These are phyloP conservation scores for Lepidurus arcticus DNA, from an alignment of 1,140 invertebrate genomes.

Conservation along the genomic window DNA sequence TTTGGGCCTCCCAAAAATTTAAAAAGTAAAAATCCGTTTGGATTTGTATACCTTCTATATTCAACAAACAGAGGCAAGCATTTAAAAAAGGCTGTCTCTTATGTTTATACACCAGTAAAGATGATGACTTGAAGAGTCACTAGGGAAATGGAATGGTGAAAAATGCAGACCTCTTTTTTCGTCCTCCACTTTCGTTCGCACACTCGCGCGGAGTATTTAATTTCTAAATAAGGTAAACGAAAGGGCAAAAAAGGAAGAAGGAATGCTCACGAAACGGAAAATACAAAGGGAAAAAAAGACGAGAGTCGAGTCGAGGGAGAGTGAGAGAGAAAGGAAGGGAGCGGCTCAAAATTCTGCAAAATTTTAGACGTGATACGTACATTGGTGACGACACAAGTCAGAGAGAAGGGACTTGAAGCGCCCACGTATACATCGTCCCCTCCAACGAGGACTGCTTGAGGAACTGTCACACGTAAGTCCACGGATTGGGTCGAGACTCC, in stretches of 20 bases:
- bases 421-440: constrained; percentile 32
- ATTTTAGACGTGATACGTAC: not conserved
- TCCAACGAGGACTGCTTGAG: constrained; percentile 32
- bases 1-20: not conserved
- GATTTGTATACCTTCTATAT: not conserved
- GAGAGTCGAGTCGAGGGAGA: not conserved
- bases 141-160: constrained; percentile 18
- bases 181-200: not conserved
- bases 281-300: not conserved
- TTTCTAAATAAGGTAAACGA: too few relatives aligned
- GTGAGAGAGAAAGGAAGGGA: too few relatives aligned
- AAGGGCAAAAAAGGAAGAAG: not conserved
- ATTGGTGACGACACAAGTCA: constrained; percentile 33
- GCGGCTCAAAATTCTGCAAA: too few relatives aligned
- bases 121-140: not conserved
- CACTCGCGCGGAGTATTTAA: too few relatives aligned
- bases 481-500: constrained; percentile 30
- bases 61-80: not conserved
- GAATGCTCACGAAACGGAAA: not conserved
- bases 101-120: not conserved
- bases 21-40: not conserved
- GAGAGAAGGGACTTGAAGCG: constrained; percentile 28
- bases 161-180: not conserved
- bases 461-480: constrained; percentile 28
- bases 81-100: not conserved